Conservation (phyloP, 2,113 vertebrate genomes). For the Phycodurus eques region DNA sequence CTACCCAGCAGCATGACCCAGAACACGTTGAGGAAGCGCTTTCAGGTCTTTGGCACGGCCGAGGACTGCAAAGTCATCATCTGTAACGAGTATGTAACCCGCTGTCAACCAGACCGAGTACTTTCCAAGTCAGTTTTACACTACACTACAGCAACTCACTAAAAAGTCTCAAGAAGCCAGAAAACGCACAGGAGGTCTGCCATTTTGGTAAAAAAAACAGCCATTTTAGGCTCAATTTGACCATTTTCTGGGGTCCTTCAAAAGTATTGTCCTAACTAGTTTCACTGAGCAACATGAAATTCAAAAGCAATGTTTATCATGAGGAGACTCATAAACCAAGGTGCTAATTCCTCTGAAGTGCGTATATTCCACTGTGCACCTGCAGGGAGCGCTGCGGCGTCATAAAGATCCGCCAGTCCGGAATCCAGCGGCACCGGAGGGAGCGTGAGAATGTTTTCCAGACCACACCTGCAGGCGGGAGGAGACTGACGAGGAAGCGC, state of each 20-base stretch:
- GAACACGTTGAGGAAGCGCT: slow-evolving; percentile 89
- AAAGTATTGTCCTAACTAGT: not conserved
- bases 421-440: slow-evolving; percentile 76
- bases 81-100: slow-evolving; percentile 77
- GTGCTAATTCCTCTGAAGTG: not conserved
- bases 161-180: not conserved
- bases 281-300: not conserved
- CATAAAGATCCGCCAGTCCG: slow-evolving; percentile 84
- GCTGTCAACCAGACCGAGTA: not conserved
- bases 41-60: slow-evolving; percentile 88
- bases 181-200: not conserved
- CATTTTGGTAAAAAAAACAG: not conserved
- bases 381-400: slow-evolving; percentile 88
- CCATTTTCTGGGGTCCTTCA: not conserved
- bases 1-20: slow-evolving; percentile 89
- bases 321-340: not conserved
- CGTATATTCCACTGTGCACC: slow-evolving; percentile 24
- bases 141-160: not conserved
- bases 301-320: not conserved
- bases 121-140: not conserved
- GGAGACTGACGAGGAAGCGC: slow-evolving; percentile 86
- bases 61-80: slow-evolving; percentile 91
- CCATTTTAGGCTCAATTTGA: not conserved
- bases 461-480: slow-evolving; percentile 74
- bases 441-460: slow-evolving; percentile 83